Conservation (phyloP, 30 jellyfish, hydroid and myxozoan species). For the Rhopilema esculentum region DNA sequence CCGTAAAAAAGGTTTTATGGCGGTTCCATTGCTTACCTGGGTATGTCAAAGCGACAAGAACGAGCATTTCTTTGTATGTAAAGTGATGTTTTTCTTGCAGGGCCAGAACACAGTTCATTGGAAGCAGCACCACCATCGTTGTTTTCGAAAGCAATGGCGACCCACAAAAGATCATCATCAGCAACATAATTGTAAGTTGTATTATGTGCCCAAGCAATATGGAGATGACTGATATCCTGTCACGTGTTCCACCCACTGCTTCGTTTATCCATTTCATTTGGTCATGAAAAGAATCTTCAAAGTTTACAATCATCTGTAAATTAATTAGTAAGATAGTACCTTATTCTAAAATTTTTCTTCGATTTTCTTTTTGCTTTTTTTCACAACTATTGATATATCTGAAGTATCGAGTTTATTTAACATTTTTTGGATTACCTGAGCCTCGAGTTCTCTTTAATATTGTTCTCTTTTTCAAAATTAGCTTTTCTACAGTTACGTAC, state of each 20-base stretch:
- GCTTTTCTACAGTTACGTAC: too few species aligned
- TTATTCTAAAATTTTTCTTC: too few species aligned
- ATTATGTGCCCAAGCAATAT: conserved; percentile 77
- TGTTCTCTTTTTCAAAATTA: too few species aligned
- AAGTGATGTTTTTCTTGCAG: conserved; percentile 65
- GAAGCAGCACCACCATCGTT: conserved; percentile 67
- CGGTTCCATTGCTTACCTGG: conserved; percentile 63
- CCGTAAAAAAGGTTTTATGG: background rate
- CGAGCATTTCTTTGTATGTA: conserved; percentile 71
- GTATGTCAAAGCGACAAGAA: conserved; percentile 61
- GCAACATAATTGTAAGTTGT: conserved; percentile 44
- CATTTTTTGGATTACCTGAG: too few species aligned
- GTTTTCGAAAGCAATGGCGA: conserved; percentile 74
- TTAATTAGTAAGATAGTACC: background rate
- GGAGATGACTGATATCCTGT: conserved; percentile 76
- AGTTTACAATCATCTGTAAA: conserved; percentile 77
- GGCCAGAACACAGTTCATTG: conserved; percentile 81
- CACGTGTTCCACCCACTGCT: conserved; percentile 92
- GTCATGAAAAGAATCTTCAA: conserved; percentile 67
- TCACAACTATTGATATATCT: too few species aligned
- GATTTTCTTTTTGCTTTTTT: too few species aligned
- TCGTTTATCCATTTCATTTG: conserved; percentile 91
- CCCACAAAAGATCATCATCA: conserved; percentile 66
- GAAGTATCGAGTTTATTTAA: too few species aligned
- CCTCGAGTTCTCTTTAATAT: too few species aligned